Evolutionary conservation across 2,888 invertebrate genomes (phyloP).

Genomic region (Morpho achilles): DNA sequence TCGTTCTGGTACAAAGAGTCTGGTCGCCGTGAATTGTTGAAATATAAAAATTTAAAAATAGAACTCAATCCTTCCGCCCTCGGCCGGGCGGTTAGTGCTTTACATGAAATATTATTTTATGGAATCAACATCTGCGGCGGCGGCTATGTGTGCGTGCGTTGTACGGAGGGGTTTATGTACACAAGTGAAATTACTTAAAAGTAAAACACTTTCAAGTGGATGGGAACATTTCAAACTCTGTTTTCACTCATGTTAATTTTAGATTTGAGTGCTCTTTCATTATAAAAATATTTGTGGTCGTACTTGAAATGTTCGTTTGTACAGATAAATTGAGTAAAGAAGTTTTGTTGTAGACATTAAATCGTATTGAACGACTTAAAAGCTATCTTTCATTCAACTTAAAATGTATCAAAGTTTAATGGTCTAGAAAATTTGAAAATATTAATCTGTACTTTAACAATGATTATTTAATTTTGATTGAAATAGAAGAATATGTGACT

Average conservation of each 20-base stretch:
- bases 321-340: constrained; percentile 10
- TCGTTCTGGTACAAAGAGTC: constrained; percentile 39
- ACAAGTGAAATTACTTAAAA: constrained; percentile 72
- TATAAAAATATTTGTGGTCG: constrained; percentile 27
- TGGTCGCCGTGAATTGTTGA: constrained; percentile 60
- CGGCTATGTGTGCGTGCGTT: constrained; percentile 53
- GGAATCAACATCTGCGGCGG: constrained; percentile 76
- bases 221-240: constrained; percentile 61
- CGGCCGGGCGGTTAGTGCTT: constrained; percentile 73
- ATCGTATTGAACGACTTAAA: too few species aligned
- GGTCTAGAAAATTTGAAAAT: too few species aligned
- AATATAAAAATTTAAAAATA: constrained; percentile 75
- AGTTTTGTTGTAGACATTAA: neutral
- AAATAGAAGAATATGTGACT: too few species aligned
- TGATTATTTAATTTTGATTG: too few species aligned
- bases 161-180: constrained; percentile 67
- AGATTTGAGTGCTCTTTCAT: constrained; percentile 39
- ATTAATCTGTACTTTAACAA: too few species aligned
- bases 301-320: constrained; percentile 17
- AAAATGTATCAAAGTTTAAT: too few species aligned
- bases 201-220: constrained; percentile 69
- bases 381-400: too few species aligned
- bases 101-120: constrained; percentile 80
- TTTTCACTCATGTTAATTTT: constrained; percentile 45
- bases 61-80: constrained; percentile 79